Percentiles rank a stretch among this genome's conserved stretches.
Evolutionary conservation across 1,140 invertebrate genomes (phyloP).

Genomic region (Globodera ellingtonae): DNA sequence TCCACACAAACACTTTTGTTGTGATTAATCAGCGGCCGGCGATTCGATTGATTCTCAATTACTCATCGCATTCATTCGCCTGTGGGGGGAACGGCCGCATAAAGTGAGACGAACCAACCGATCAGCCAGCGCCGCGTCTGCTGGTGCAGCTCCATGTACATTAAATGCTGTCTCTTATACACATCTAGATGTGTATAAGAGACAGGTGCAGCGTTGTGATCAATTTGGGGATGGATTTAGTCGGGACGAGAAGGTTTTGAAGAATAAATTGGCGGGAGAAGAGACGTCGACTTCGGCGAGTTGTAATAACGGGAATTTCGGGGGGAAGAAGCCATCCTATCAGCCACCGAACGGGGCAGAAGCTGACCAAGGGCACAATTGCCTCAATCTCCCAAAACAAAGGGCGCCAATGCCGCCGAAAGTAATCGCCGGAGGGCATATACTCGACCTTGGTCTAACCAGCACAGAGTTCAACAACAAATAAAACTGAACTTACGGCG

Average conservation of each 20-base stretch:
- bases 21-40: too few relatives aligned
- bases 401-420: constrained; percentile 69
- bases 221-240: constrained; percentile 71
- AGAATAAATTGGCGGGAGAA: constrained; percentile 74
- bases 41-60: too few relatives aligned
- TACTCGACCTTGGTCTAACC: constrained; percentile 65
- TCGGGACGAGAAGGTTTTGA: constrained; percentile 81
- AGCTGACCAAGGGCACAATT: constrained; percentile 76
- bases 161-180: too few relatives aligned
- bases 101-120: too few relatives aligned
- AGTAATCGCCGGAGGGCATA: constrained; percentile 70
- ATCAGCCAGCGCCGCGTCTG: too few relatives aligned
- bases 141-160: too few relatives aligned
- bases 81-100: too few relatives aligned
- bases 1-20: too few relatives aligned
- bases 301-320: constrained; percentile 45
- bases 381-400: constrained; percentile 75
- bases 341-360: constrained; percentile 16
- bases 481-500: constrained; percentile 5
- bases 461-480: too few relatives aligned
- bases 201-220: constrained; percentile 74
- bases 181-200: too few relatives aligned
- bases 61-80: too few relatives aligned
- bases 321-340: constrained; percentile 14
- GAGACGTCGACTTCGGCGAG: constrained; percentile 71